Evolutionary conservation across 2,797 vertebrate species (phyloP).

Genomic region (Aplochiton taeniatus): DNA sequence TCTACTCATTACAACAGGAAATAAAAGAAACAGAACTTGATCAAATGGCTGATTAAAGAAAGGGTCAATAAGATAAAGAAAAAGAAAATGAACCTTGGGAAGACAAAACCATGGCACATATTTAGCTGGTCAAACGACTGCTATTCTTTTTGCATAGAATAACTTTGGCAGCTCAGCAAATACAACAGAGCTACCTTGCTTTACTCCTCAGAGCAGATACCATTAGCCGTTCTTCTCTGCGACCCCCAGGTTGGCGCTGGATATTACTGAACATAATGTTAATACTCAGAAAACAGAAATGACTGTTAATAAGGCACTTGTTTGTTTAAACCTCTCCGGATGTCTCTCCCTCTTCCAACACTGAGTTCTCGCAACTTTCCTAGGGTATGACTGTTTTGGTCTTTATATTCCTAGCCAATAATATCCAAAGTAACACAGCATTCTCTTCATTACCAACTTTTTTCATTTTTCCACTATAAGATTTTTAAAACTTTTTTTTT

Average conservation of each 20-base stretch:
- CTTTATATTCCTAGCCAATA: constrained; percentile 66
- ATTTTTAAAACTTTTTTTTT: constrained; percentile 60
- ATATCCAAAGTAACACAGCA: constrained; percentile 68
- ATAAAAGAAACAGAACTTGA: constrained; percentile 67
- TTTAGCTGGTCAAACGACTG: constrained; percentile 82
- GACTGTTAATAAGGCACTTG: constrained; percentile 83
- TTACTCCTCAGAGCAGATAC: constrained; percentile 53
- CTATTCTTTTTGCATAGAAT: constrained; percentile 86
- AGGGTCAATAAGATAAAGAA: constrained; percentile 61
- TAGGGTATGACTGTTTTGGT: constrained; percentile 66
- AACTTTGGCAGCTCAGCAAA: constrained; percentile 68
- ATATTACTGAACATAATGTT: constrained; percentile 76
- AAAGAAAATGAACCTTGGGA: constrained; percentile 68
- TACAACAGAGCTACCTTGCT: constrained; percentile 57
- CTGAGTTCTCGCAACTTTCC: constrained; percentile 47
- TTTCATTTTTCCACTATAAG: constrained; percentile 70
- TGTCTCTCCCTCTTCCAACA: constrained; percentile 28
- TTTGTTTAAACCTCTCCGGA: constrained; percentile 53
- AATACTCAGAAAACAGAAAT: constrained; percentile 76
- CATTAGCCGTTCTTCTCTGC: constrained; percentile 62
- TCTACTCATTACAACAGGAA: constrained; percentile 57
- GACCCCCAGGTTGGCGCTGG: constrained; percentile 71
- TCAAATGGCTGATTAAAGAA: constrained; percentile 66
- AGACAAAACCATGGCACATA: constrained; percentile 86
- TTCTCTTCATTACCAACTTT: constrained; percentile 39